Conservation (phyloP, 2,888 invertebrate species). For the Lasioglossum calceatum region DNA sequence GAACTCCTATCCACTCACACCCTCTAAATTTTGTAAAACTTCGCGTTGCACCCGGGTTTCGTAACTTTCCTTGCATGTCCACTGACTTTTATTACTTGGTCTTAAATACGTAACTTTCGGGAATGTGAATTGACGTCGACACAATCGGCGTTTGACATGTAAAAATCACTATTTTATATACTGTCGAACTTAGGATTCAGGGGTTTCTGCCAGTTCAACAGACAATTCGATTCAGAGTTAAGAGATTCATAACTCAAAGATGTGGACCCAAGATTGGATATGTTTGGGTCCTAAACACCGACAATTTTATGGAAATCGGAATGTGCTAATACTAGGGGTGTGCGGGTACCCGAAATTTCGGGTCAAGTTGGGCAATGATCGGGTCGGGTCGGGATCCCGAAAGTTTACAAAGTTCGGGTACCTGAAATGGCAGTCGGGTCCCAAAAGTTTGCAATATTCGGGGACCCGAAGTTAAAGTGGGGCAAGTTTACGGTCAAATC, state of each 20-base stretch:
- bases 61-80: background rate
- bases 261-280: no score
- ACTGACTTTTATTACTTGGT: background rate
- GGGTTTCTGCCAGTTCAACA: background rate
- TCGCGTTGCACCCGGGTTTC: background rate
- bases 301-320: no score
- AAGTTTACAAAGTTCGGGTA: no score
- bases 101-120: background rate
- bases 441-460: no score
- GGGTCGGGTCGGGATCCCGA: no score
- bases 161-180: background rate
- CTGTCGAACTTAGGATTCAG: background rate
- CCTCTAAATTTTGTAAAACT: background rate
- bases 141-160: background rate
- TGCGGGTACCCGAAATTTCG: no score
- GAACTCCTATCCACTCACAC: constrained; percentile 16
- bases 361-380: no score
- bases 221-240: background rate
- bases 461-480: no score
- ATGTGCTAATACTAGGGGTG: no score
- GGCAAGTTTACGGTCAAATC: no score
- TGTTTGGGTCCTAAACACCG: no score
- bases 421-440: no score
- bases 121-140: background rate
- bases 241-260: background rate